A percentile compares a stretch with the other conserved stretches of the same genome.
Conservation (phyloP, 2,888 invertebrate genomes). For the Machimus rusticus region DNA sequence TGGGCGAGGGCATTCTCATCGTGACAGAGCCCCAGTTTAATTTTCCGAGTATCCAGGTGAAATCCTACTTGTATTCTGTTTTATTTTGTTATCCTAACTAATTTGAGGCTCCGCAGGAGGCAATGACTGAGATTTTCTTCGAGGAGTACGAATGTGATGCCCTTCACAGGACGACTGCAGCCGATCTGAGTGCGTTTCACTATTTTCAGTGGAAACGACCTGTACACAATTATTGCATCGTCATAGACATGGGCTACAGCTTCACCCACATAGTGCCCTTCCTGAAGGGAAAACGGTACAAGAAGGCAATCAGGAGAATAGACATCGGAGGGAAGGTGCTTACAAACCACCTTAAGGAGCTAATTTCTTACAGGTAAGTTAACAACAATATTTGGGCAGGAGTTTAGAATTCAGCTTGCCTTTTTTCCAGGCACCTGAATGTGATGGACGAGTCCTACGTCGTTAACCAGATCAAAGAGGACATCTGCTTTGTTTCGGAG, state of each 20-base stretch:
- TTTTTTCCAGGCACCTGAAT: constrained; percentile 78
- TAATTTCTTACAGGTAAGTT: constrained; percentile 82
- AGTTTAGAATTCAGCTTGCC: background rate
- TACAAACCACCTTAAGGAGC: constrained; percentile 97
- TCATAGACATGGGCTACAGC: constrained; percentile 95
- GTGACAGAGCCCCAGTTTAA: constrained; percentile 95
- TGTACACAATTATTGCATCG: constrained; percentile 73
- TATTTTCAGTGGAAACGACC: constrained; percentile 68
- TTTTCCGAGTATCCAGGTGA: constrained; percentile 81
- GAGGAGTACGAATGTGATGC: constrained; percentile 95
- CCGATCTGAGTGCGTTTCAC: constrained; percentile 74
- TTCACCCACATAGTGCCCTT: constrained; percentile 95
- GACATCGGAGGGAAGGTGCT: constrained; percentile 96
- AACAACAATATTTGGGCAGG: background rate
- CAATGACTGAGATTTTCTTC: constrained; percentile 94
- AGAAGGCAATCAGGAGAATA: constrained; percentile 79
- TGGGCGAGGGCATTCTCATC: constrained; percentile 80
- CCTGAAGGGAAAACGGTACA: constrained; percentile 76
- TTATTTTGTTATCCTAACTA: constrained; percentile 71
- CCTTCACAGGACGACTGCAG: constrained; percentile 79
- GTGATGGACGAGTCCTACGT: constrained; percentile 99
- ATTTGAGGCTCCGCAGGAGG: constrained; percentile 66
- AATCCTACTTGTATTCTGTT: constrained; percentile 75
- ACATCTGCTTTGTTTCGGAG: constrained; percentile 90
- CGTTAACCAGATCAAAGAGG: constrained; percentile 98